Evolutionary conservation across 2,113 vertebrate genomes (phyloP), one percentile per base, ranked within the genome.

Genomic region (Artemisiospiza belli): DNA sequence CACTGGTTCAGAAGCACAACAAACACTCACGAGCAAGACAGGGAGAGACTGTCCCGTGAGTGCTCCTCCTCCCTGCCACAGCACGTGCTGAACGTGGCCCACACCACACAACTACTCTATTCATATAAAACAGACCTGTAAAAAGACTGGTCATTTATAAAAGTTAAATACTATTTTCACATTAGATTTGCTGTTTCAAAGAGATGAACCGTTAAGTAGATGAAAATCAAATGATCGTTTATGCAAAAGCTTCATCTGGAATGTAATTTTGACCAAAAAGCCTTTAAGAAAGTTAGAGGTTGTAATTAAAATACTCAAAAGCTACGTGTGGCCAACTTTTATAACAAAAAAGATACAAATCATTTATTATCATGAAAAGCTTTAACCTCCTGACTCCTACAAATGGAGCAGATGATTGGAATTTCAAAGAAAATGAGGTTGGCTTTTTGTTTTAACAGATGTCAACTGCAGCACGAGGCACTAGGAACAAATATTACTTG

Each of bases 131-230:
- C 92, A 90, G 96, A 94, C 89, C 94, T 91, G 92, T 93, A 96
- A 96, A 97, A 97, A 95, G 92, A 93, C 86, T 77, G 90, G 88
- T 96, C 95, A 47, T 77, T 94, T 97, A 97, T 87, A 95, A 96
- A 97, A 96, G 93, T 95, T 95, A 97, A 96, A 95, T 68, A 95
- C 46, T 79, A 82, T 91, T 94, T 96, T 94, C 93, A 96, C 96
- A 95, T 95, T 95, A 95, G 95, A 87, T 89, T 59, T 55, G 81
- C 87, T 89, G 93, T 93, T 94, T 95, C 87, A 74, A 94, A 95
- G 96, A 96, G 94, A 95, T 95, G 94, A 95, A 95, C 75, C 0
- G 3, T 93, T 76, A 87, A 85, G 41, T 47, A 87, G 92, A 80
- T 47, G 39, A 87, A 92, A 89, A 86, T 84, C 73, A 88, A 96